Conservation (phyloP, 2,113 vertebrate genomes). For the Melanotaenia duboulayi region DNA sequence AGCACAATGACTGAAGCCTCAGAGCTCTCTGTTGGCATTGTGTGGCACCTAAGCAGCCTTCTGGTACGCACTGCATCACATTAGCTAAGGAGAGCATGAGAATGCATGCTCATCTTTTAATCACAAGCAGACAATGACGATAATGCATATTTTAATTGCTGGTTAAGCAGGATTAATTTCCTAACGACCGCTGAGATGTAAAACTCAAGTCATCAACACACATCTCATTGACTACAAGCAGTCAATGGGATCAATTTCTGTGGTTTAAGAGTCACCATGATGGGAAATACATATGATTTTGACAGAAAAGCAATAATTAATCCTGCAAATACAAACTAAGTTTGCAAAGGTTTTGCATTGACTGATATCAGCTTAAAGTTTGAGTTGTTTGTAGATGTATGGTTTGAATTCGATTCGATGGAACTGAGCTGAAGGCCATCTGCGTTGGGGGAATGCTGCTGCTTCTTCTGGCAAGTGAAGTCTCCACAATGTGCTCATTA, state of each 20-base stretch:
- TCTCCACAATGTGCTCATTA: slow-evolving; percentile 60
- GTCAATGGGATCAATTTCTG: slow-evolving; percentile 17
- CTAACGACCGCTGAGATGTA: slow-evolving; percentile 16
- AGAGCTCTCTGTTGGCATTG: slow-evolving; percentile 47
- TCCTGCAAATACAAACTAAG: neutral
- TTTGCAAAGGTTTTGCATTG: slow-evolving; percentile 10
- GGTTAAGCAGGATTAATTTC: slow-evolving; percentile 25
- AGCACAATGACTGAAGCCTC: slow-evolving; percentile 49
- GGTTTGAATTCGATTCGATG: slow-evolving; percentile 20
- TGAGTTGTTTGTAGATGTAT: slow-evolving; percentile 14
- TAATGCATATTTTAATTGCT: slow-evolving; percentile 34
- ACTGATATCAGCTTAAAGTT: slow-evolving; percentile 5
- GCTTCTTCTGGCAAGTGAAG: slow-evolving; percentile 36
- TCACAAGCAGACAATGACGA: slow-evolving; percentile 34
- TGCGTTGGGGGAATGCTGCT: slow-evolving; percentile 47
- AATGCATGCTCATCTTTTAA: slow-evolving; percentile 42
- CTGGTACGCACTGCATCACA: slow-evolving; percentile 51
- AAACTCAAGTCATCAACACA: slow-evolving; percentile 2
- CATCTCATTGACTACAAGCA: slow-evolving; percentile 20
- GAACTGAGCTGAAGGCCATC: slow-evolving; percentile 53
- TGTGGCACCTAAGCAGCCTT: slow-evolving; percentile 54
- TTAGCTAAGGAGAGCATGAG: slow-evolving; percentile 37
- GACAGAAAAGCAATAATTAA: slow-evolving; percentile 4
- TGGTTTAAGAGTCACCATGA: neutral
- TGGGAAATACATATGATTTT: neutral